These are phyloP conservation scores for Eristalis tenax DNA, from an alignment of 2,888 invertebrate genomes.

Conservation along the genomic window DNA sequence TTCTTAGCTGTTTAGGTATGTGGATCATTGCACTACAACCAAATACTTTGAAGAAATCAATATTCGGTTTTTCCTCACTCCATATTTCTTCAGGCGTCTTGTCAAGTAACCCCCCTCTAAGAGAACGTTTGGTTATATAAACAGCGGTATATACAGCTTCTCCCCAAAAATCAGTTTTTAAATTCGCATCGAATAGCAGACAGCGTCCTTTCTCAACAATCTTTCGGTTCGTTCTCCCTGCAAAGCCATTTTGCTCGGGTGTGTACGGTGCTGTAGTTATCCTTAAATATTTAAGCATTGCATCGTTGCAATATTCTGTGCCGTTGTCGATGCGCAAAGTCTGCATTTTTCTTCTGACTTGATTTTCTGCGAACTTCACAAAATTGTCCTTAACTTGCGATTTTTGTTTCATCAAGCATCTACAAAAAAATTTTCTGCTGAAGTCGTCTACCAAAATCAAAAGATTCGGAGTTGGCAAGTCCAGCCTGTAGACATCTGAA, in stretches of 20 bases:
- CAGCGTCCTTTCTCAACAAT: too few species aligned
- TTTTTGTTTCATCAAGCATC: slow-evolving; percentile 4
- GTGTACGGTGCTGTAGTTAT: slow-evolving; percentile 62
- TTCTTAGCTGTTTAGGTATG: not conserved
- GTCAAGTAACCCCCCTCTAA: slow-evolving; percentile 25
- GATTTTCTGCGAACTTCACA: too few species aligned
- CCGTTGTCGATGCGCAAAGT: too few species aligned
- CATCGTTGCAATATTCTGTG: too few species aligned
- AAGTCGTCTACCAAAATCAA: not conserved
- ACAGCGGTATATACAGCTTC: slow-evolving; percentile 64
- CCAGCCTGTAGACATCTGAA: too few species aligned
- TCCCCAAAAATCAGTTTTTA: slow-evolving; percentile 48
- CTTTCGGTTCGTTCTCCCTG: too few species aligned
- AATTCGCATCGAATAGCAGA: not conserved
- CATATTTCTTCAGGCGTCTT: slow-evolving; percentile 57
- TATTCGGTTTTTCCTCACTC: slow-evolving; percentile 41
- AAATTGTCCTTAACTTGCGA: slow-evolving; percentile 54
- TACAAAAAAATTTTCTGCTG: not conserved
- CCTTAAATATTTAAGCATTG: too few species aligned
- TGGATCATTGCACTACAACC: not conserved
- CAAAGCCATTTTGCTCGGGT: slow-evolving; percentile 51
- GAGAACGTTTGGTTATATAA: slow-evolving; percentile 52
- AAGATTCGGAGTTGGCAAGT: not conserved
- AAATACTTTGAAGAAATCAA: slow-evolving; percentile 41
- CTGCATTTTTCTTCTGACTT: too few species aligned